Conservation (phyloP, 2,113 vertebrate genomes). For the Thalassarche chlororhynchos region DNA sequence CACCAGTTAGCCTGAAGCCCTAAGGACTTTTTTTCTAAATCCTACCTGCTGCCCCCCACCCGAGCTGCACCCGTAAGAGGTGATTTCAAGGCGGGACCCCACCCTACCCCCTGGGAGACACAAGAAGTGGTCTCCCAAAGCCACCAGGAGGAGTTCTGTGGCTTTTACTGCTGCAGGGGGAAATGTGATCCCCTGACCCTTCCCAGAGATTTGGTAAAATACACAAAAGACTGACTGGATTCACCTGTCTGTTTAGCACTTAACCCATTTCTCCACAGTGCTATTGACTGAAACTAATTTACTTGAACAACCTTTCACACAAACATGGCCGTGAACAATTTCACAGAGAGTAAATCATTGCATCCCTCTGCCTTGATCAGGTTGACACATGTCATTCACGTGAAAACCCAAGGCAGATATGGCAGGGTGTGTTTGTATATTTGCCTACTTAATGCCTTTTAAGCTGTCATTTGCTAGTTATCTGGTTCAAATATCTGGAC, state of each 20-base stretch:
- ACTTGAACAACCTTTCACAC: constrained; percentile 10
- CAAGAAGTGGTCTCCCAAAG: not conserved
- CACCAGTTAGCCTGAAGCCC: not conserved
- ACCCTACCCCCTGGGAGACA: not conserved
- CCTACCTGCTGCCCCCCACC: not conserved
- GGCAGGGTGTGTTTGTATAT: constrained; percentile 17
- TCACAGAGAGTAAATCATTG: not conserved
- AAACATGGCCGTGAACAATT: not conserved
- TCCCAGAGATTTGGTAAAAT: not conserved
- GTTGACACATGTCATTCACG: constrained; percentile 9
- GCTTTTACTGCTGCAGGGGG: constrained; percentile 2
- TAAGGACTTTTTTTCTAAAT: not conserved
- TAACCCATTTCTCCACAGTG: not conserved
- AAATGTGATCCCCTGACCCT: constrained; percentile 9
- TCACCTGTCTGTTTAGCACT: constrained; percentile 43
- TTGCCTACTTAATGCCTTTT: constrained; percentile 44
- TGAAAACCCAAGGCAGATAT: not conserved
- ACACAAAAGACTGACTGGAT: constrained; percentile 35
- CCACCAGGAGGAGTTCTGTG: constrained; percentile 41
- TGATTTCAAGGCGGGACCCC: not conserved
- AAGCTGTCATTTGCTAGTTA: constrained; percentile 63
- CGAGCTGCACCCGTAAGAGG: not conserved
- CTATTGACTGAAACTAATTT: constrained; percentile 50
- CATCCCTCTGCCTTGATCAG: constrained; percentile 10
- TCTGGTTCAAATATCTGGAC: constrained; percentile 70